Evolutionary conservation across 2,113 vertebrate genomes (phyloP), one percentile per base, ranked within the genome.

Genomic region (Glareola pratincola): DNA sequence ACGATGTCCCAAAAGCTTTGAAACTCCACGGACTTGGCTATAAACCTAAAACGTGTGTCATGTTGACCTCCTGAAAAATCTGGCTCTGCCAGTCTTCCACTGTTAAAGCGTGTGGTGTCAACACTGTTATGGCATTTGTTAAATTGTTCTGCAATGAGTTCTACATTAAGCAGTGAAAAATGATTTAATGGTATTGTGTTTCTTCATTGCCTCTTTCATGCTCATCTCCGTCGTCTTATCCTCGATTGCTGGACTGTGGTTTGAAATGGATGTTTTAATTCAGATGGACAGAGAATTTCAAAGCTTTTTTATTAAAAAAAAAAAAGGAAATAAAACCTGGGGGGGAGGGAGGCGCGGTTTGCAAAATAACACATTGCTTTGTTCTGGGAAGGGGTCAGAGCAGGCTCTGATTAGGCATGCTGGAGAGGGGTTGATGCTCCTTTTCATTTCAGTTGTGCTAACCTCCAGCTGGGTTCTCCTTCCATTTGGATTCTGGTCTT

Each of bases 131-230:
- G 53, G 53, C 80, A 41, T 78, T 89, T 66, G 77, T 85, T 84
- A 57, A 81, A 82, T 90, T 59, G 71, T 85, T 96, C 69, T 72
- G 36, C 74, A 73, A 69, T 62, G 37, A 90, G 37, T 62, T 84
- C 79, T 87, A 66, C 53, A 69, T 89, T 81, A 95, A 78, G 81
- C 92, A 92, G 39, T 50, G 78, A 85, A 94, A 95, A 94, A 89
- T 85, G 50, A 95, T 95, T 95, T 97, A 87, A 66, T 94, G 71
- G 57, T 80, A 15, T 60, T 94, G 53, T 91, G 86, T 94, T 94
- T 94, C 72, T 84, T 76, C 41, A 53, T 92, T 91, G 60, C 68
- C 32, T 72, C 62, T 91, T 82, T 83, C 66, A 79, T 5, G 26
- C 69, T 91, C 32, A 2, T 82, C 41, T 91, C 47, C 2, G 1